These are phyloP conservation scores for Gadus macrocephalus DNA, from an alignment of 2,113 vertebrate species.

Conservation along the genomic window DNA sequence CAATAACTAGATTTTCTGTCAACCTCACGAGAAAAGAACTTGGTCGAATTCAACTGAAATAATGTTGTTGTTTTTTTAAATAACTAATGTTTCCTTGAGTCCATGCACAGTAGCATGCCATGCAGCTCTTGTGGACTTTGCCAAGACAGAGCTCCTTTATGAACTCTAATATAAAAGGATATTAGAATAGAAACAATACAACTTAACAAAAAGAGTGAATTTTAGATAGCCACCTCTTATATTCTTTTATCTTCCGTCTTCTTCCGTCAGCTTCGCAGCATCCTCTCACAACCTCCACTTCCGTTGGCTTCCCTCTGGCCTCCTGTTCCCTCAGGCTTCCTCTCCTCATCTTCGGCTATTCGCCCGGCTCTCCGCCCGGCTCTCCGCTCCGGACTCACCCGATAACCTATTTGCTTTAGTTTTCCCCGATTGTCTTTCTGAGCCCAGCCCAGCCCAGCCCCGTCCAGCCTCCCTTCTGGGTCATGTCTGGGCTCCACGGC, in stretches of 20 bases:
- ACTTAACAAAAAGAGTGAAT: slow-evolving; percentile 61
- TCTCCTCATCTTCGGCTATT: background rate
- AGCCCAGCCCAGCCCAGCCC: too few relatives aligned
- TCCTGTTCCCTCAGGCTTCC: slow-evolving; percentile 5
- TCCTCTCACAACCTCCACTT: slow-evolving; percentile 33
- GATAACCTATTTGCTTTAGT: too few relatives aligned
- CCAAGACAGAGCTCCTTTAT: slow-evolving; percentile 18
- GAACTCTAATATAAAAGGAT: slow-evolving; percentile 41
- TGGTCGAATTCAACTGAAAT: background rate
- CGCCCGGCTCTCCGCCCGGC: background rate
- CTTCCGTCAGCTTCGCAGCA: slow-evolving; percentile 43
- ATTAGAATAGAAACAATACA: slow-evolving; percentile 39
- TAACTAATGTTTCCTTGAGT: background rate
- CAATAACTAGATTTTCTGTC: background rate
- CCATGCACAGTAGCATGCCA: slow-evolving; percentile 33
- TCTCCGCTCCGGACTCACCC: slow-evolving; percentile 3
- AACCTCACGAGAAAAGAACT: background rate
- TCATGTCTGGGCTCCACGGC: slow-evolving; percentile 3
- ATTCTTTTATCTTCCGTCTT: slow-evolving; percentile 68
- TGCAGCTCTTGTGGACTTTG: slow-evolving; percentile 37
- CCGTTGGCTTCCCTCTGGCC: slow-evolving; percentile 4
- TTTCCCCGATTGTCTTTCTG: too few relatives aligned
- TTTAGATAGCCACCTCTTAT: slow-evolving; percentile 75
- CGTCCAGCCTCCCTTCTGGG: background rate
- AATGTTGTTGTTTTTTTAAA: background rate